phyloP scores from a whole-genome alignment of 2,797 vertebrate species.

The Thripadectes ignobilis region DNA sequence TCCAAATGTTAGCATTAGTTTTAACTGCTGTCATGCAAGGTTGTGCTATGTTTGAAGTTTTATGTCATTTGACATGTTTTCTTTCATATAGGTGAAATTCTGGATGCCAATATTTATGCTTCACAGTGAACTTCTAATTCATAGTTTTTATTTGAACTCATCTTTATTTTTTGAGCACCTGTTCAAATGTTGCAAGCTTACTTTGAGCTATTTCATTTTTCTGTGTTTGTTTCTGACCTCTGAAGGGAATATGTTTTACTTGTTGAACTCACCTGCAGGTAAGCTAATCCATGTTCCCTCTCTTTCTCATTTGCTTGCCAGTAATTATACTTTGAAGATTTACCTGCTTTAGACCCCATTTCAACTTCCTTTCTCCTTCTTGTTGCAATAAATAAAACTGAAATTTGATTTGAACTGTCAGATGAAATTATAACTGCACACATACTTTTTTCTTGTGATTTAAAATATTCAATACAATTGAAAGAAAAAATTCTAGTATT shows the following conservation, averaged over 20 bases:
- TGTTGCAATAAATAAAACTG: background rate
- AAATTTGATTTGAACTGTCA: background rate
- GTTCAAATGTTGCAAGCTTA: background rate
- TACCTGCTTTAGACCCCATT: background rate
- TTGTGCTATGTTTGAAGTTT: background rate
- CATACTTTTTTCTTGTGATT: background rate
- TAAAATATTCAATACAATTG: background rate
- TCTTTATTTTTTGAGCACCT: background rate
- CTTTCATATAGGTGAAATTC: background rate
- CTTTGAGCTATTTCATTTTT: background rate
- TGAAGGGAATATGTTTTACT: background rate
- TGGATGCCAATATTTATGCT: background rate
- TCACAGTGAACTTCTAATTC: background rate
- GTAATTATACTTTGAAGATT: background rate
- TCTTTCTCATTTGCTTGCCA: background rate
- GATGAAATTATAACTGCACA: background rate
- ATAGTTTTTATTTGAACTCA: background rate
- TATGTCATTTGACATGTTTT: background rate
- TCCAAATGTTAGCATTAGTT: background rate
- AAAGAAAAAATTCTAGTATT: background rate
- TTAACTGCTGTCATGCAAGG: background rate
- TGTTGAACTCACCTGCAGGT: background rate
- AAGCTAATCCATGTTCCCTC: background rate
- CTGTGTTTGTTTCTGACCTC: background rate
- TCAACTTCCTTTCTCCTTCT: background rate